Evolutionary conservation across 37 sponge, comb jelly and placozoan species (phyloP).

Genomic region (Dysidea cf. avara): DNA sequence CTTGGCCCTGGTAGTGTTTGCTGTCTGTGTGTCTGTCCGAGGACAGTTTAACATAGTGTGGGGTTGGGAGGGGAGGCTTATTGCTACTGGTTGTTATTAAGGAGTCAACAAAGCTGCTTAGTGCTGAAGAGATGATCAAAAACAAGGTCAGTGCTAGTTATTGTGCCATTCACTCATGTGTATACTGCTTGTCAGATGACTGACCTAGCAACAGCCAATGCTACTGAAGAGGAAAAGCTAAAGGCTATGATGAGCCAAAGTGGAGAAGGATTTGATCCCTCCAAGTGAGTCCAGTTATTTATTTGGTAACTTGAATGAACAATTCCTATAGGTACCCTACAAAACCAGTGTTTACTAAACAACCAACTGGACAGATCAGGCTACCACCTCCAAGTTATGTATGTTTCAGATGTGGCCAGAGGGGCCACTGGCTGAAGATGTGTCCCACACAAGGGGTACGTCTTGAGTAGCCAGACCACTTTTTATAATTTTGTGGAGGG

Average conservation of each 20-base stretch:
- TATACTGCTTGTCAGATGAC: slow-evolving; percentile 46
- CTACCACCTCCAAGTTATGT: slow-evolving; percentile 80
- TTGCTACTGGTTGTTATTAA: too few relatives aligned
- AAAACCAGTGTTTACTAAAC: background rate
- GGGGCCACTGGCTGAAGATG: slow-evolving; percentile 84
- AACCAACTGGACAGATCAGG: slow-evolving; percentile 14
- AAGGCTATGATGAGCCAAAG: slow-evolving; percentile 86
- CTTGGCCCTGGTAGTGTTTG: too few relatives aligned
- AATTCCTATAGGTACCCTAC: slow-evolving; percentile 3
- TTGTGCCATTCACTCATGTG: background rate
- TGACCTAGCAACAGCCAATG: slow-evolving; percentile 72
- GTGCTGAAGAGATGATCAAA: too few relatives aligned
- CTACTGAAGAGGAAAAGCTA: slow-evolving; percentile 89
- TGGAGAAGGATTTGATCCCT: slow-evolving; percentile 62
- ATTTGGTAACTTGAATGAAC: background rate
- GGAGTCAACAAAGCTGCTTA: too few relatives aligned
- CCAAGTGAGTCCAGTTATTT: slow-evolving; percentile 42
- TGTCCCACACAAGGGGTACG: slow-evolving; percentile 91
- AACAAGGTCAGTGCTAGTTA: slow-evolving; percentile 1
- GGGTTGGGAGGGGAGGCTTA: too few relatives aligned
- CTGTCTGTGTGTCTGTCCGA: too few relatives aligned
- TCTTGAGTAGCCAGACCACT: too few relatives aligned
- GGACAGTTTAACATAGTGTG: too few relatives aligned
- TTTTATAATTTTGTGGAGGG: too few relatives aligned
- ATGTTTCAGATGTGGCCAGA: slow-evolving; percentile 82